These are phyloP conservation scores for Sebastes jordani DNA, from an alignment of 2,797 vertebrate species.

Conservation along the genomic window DNA sequence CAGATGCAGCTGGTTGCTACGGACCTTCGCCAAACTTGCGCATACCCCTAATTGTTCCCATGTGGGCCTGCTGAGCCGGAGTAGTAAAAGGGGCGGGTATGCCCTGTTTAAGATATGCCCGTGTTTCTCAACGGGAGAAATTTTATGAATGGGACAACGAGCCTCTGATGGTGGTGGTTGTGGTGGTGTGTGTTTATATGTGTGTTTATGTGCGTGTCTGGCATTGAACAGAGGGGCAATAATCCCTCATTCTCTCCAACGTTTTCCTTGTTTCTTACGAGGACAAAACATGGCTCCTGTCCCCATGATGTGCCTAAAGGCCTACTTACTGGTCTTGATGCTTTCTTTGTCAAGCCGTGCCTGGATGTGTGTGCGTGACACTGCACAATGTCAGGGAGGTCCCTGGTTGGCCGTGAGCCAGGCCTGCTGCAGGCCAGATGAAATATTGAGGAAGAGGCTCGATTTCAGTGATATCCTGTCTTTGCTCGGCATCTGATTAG, in stretches of 20 bases:
- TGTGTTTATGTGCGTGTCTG: constrained; percentile 52
- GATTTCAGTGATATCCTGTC: constrained; percentile 74
- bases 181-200: constrained; percentile 54
- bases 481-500: constrained; percentile 65
- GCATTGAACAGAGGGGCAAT: constrained; percentile 1
- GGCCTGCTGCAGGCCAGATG: constrained; percentile 80
- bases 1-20: constrained; percentile 86
- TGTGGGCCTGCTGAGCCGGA: constrained; percentile 76
- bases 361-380: constrained; percentile 64
- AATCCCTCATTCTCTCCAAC: not conserved
- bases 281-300: not conserved
- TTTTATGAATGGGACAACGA: constrained; percentile 81
- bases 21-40: constrained; percentile 81
- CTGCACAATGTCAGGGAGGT: constrained; percentile 73
- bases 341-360: constrained; percentile 36
- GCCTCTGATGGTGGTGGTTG: constrained; percentile 55
- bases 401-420: constrained; percentile 65
- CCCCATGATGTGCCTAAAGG: not conserved
- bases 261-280: not conserved
- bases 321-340: constrained; percentile 1
- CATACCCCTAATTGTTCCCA: constrained; percentile 83
- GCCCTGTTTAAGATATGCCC: constrained; percentile 72
- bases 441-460: constrained; percentile 74
- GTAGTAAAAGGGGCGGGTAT: constrained; percentile 71
- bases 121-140: constrained; percentile 67